Percentiles rank a stretch among this genome's conserved stretches.
Conservation (phyloP, 2,797 vertebrate species). For the Neomorphus geoffroyi region DNA sequence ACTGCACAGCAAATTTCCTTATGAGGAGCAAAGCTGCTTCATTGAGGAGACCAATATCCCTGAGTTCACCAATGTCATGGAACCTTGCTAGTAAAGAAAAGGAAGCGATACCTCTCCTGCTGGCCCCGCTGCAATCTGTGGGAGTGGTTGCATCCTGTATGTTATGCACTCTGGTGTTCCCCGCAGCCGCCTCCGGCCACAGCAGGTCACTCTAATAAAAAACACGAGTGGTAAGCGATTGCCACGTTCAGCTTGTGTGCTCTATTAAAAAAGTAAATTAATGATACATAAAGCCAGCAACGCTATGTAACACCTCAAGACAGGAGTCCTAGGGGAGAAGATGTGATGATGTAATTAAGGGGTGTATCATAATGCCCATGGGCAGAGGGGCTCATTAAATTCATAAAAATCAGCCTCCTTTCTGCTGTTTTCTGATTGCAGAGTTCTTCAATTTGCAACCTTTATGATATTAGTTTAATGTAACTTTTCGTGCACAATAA, state of each 20-base stretch:
- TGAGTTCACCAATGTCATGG: background rate
- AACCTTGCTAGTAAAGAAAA: background rate
- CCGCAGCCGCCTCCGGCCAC: background rate
- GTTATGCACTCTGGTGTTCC: background rate
- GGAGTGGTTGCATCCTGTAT: background rate
- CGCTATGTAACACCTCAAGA: background rate
- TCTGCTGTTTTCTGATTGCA: background rate
- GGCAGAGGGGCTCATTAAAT: conserved; percentile 11
- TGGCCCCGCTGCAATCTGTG: background rate
- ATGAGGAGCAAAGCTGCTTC: background rate
- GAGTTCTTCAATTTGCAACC: background rate
- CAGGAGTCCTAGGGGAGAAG: background rate
- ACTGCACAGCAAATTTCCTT: background rate
- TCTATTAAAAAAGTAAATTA: background rate
- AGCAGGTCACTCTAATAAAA: background rate
- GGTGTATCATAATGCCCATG: background rate
- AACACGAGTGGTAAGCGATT: background rate
- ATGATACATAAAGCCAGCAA: background rate
- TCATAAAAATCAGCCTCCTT: background rate
- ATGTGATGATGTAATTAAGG: background rate
- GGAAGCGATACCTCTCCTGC: background rate
- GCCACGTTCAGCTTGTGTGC: background rate
- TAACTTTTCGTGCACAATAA: background rate
- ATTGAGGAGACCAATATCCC: background rate
- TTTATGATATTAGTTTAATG: background rate